Evolutionary conservation across 2,888 invertebrate species (phyloP).

Genomic region (Ephialtes manifestator): DNA sequence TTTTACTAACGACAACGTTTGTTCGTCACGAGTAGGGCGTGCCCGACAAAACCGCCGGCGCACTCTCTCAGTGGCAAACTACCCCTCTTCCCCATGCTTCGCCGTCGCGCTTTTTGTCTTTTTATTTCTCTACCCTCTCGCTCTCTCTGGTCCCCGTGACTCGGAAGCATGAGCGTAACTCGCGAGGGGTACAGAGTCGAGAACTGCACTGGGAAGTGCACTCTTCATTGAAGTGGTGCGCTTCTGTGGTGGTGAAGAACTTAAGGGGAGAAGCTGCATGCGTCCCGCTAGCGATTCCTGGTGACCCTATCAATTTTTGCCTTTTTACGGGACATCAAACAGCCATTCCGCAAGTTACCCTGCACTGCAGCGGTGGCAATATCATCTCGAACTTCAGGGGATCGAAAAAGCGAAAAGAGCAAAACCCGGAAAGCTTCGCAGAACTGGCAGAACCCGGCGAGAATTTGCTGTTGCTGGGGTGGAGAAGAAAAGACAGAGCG

Average conservation of each 20-base stretch:
- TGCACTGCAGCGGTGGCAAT: background rate
- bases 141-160: slow-evolving; percentile 10
- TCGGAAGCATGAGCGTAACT: slow-evolving; percentile 35
- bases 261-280: slow-evolving; percentile 35
- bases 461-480: slow-evolving; percentile 39
- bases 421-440: background rate
- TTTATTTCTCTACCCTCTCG: slow-evolving; percentile 42
- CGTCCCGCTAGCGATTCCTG: slow-evolving; percentile 49
- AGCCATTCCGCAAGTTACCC: background rate
- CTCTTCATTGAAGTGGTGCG: slow-evolving; percentile 67
- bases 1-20: slow-evolving; percentile 64
- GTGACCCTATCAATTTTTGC: slow-evolving; percentile 56
- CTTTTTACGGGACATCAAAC: slow-evolving; percentile 45
- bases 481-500: slow-evolving; percentile 41
- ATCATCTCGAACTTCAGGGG: slow-evolving; percentile 14
- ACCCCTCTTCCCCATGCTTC: slow-evolving; percentile 1
- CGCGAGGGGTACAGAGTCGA: slow-evolving; percentile 26
- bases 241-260: slow-evolving; percentile 47
- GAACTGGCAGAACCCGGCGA: background rate
- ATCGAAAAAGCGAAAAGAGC: background rate
- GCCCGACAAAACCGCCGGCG: slow-evolving; percentile 27
- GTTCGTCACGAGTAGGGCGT: slow-evolving; percentile 63
- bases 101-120: slow-evolving; percentile 35
- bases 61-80: background rate
- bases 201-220: slow-evolving; percentile 68